phyloP scores from a whole-genome alignment of 53 echinoderm and acorn worm species.

The Hippasteria phrygiana region DNA sequence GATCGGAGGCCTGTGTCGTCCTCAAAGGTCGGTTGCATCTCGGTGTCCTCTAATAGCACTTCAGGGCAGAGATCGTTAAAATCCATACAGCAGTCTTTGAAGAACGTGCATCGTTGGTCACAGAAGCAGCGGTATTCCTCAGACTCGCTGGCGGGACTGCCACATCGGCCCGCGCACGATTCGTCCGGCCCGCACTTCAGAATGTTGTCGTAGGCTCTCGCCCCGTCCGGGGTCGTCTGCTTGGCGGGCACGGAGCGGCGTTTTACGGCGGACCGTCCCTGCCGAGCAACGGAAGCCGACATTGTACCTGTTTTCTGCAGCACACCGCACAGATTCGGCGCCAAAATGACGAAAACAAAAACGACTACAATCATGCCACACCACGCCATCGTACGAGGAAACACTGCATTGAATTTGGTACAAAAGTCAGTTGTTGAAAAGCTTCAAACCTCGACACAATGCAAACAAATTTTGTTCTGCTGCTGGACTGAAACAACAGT shows the following conservation, averaged over 20 bases:
- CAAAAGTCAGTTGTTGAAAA: neutral
- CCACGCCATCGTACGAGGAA: neutral
- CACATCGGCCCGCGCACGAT: constrained; percentile 61
- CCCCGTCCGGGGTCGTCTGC: neutral
- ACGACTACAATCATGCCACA: neutral
- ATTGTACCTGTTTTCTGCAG: neutral
- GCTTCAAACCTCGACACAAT: neutral
- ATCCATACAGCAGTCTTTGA: constrained; percentile 88
- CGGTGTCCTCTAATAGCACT: too few relatives aligned
- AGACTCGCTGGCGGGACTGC: constrained; percentile 16
- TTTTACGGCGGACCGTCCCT: neutral
- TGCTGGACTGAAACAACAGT: neutral
- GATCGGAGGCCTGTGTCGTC: neutral
- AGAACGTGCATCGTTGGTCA: constrained; percentile 74
- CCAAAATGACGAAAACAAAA: constrained; percentile 13
- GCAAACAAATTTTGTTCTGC: neutral
- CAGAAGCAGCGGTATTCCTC: constrained; percentile 81
- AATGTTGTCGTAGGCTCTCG: neutral
- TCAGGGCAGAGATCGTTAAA: constrained; percentile 57
- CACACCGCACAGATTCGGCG: constrained; percentile 51
- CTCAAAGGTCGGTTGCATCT: neutral
- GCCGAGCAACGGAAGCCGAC: neutral
- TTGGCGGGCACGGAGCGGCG: neutral
- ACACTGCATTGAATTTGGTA: neutral
- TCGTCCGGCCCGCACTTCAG: constrained; percentile 33